phyloP scores from a whole-genome alignment of 2,797 vertebrate species.

The Gadopsis marmoratus region DNA sequence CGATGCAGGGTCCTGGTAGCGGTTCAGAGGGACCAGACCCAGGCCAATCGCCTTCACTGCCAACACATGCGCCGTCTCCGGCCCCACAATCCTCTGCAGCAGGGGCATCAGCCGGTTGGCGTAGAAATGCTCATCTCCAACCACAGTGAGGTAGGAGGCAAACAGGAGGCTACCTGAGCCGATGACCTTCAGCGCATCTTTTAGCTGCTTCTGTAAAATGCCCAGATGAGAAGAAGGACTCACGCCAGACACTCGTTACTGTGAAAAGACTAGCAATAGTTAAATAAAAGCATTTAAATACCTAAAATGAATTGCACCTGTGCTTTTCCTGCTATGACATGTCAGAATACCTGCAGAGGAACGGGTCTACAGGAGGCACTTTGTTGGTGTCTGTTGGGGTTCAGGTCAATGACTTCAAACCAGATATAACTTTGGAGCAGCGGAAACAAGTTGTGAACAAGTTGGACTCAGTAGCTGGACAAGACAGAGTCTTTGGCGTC shows the following conservation, averaged over 20 bases:
- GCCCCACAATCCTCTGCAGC: slow-evolving; percentile 86
- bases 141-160: slow-evolving; percentile 86
- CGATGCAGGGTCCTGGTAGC: slow-evolving; percentile 85
- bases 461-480: no score
- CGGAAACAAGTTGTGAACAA: no score
- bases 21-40: slow-evolving; percentile 86
- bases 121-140: slow-evolving; percentile 92
- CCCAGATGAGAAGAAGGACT: not conserved
- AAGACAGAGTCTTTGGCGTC: no score
- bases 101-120: slow-evolving; percentile 88
- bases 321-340: not conserved
- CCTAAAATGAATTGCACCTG: not conserved
- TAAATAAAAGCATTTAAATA: not conserved
- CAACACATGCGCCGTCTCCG: slow-evolving; percentile 90
- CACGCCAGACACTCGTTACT: not conserved
- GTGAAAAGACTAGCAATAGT: not conserved
- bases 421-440: no score
- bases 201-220: slow-evolving; percentile 83
- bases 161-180: slow-evolving; percentile 90
- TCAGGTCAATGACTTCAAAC: not conserved
- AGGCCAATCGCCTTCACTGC: slow-evolving; percentile 85
- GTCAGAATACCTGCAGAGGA: not conserved
- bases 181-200: slow-evolving; percentile 87
- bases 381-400: not conserved
- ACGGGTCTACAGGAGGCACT: not conserved